A percentile compares a stretch with the other conserved stretches of the same genome.
Conservation (phyloP, 2,797 vertebrate genomes). For the Trematomus bernacchii region DNA sequence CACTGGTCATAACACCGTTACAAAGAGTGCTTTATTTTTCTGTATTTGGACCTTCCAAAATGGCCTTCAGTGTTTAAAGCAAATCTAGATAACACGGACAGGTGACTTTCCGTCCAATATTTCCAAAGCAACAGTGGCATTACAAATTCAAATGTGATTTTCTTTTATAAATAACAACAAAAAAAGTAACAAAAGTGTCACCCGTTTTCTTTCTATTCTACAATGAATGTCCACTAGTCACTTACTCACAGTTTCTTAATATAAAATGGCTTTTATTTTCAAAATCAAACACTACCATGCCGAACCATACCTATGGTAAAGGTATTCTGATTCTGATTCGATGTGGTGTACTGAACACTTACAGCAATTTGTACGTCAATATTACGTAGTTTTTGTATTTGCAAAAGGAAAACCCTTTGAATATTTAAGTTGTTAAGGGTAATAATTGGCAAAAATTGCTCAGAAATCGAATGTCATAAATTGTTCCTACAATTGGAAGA, state of each 20-base stretch:
- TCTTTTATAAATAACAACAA: not conserved
- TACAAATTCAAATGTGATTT: not conserved
- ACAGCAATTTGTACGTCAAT: too few relatives aligned
- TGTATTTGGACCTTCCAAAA: too few relatives aligned
- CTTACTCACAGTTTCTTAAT: too few relatives aligned
- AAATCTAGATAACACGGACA: too few relatives aligned
- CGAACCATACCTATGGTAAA: too few relatives aligned
- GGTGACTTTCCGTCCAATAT: not conserved
- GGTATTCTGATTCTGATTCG: too few relatives aligned
- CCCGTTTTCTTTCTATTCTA: not conserved
- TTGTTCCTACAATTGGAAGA: not conserved
- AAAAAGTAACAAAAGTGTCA: not conserved
- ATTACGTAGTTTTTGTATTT: too few relatives aligned
- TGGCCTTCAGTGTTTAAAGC: too few relatives aligned
- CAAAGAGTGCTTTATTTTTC: not conserved
- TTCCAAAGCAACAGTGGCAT: not conserved
- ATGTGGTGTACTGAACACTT: too few relatives aligned
- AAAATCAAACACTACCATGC: too few relatives aligned
- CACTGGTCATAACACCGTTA: conserved; percentile 3
- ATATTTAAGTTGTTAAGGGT: not conserved
- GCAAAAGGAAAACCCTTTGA: not conserved
- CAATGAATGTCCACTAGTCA: not conserved
- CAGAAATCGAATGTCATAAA: not conserved
- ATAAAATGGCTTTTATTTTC: too few relatives aligned
- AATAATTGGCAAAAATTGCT: too few relatives aligned